Percentiles rank a stretch among this genome's conserved stretches.
Evolutionary conservation across 2,888 invertebrate genomes (phyloP).

Genomic region (Cyclophora punctaria): DNA sequence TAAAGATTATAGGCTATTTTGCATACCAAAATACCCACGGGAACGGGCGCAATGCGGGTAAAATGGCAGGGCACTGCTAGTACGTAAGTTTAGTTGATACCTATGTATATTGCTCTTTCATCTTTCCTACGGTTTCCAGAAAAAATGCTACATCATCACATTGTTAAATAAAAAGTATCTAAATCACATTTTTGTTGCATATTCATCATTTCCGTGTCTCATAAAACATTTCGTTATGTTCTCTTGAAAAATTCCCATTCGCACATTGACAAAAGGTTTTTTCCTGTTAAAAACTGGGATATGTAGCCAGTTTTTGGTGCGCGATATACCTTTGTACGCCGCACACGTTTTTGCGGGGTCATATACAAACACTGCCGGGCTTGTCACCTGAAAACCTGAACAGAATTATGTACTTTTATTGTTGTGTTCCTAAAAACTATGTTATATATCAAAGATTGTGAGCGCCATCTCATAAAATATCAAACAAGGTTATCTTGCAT

Average conservation of each 20-base stretch:
- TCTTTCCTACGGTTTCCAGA: too few relatives aligned
- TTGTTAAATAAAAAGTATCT: background rate
- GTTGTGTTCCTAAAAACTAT: slow-evolving; percentile 1
- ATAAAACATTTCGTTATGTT: slow-evolving; percentile 16
- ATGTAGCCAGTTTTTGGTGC: slow-evolving; percentile 26
- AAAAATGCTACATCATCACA: too few relatives aligned
- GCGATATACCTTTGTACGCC: slow-evolving; percentile 37
- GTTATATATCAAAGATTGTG: too few relatives aligned
- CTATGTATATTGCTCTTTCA: too few relatives aligned
- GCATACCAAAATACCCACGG: too few relatives aligned
- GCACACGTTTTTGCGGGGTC: slow-evolving; percentile 31
- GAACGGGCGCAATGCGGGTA: too few relatives aligned
- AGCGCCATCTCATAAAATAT: too few relatives aligned
- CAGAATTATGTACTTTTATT: slow-evolving; percentile 18
- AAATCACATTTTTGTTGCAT: slow-evolving; percentile 12
- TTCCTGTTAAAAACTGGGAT: slow-evolving; percentile 29
- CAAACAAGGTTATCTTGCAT: background rate
- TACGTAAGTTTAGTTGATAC: too few relatives aligned
- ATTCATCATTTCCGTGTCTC: slow-evolving; percentile 15
- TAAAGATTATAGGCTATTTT: too few relatives aligned
- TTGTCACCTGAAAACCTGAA: slow-evolving; percentile 31
- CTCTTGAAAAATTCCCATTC: slow-evolving; percentile 31
- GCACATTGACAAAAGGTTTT: slow-evolving; percentile 42
- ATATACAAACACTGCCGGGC: slow-evolving; percentile 27
- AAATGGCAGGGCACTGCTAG: too few relatives aligned